These are phyloP conservation scores for Electrona antarctica DNA, from an alignment of 2,113 vertebrate species.

Conservation along the genomic window DNA sequence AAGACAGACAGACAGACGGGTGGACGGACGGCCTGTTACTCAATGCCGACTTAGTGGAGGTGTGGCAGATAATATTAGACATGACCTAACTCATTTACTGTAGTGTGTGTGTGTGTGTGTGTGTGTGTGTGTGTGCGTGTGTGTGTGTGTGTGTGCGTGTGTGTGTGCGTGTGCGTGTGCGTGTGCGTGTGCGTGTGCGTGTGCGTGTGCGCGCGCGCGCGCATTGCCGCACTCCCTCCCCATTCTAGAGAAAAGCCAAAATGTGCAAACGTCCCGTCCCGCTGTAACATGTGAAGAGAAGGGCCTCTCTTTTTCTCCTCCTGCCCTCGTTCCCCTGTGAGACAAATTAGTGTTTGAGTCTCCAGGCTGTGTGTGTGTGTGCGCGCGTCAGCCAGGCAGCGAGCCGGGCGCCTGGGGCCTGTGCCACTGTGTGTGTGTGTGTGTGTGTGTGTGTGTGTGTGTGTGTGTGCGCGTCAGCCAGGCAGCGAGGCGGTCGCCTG, in stretches of 20 bases:
- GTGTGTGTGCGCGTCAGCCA: not conserved
- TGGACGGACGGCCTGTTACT: not conserved
- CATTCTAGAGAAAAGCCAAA: not conserved
- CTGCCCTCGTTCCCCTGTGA: constrained; percentile 25
- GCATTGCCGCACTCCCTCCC: not conserved
- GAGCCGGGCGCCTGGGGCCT: too few species aligned
- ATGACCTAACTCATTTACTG: not conserved
- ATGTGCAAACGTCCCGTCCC: constrained; percentile 21
- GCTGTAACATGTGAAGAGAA: constrained; percentile 6
- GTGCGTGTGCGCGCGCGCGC: too few species aligned
- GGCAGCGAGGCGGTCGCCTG: too few species aligned
- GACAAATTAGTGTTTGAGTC: constrained; percentile 54
- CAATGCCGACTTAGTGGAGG: not conserved
- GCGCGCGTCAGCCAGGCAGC: constrained; percentile 8
- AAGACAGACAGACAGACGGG: too few species aligned
- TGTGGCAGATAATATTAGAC: not conserved
- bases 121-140: constrained; percentile 20
- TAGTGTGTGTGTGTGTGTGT: constrained; percentile 9
- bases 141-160: not conserved
- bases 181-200: too few species aligned
- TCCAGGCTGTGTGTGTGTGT: constrained; percentile 25
- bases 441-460: too few species aligned
- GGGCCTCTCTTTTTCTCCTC: not conserved
- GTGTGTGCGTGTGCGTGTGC: too few species aligned
- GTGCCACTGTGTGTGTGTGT: too few species aligned